A percentile compares a stretch with the other conserved stretches of the same genome.
Conservation (phyloP, 2,888 invertebrate genomes). For the Rotaria magnacalcarata region DNA sequence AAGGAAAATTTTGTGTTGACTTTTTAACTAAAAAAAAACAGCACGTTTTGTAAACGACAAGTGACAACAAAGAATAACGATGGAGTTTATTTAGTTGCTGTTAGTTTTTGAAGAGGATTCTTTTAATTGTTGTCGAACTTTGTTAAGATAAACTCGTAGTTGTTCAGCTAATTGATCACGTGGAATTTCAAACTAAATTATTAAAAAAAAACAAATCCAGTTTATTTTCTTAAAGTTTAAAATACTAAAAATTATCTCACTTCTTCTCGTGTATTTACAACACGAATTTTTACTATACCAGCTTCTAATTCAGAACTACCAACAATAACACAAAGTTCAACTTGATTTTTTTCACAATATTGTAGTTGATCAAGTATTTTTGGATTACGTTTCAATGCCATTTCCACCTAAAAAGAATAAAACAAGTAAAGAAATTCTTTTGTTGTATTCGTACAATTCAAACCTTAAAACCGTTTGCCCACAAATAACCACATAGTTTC, state of each 20-base stretch:
- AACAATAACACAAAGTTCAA: slow-evolving; percentile 82
- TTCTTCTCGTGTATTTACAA: slow-evolving; percentile 38
- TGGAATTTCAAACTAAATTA: background rate
- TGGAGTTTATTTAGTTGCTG: background rate
- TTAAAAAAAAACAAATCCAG: background rate
- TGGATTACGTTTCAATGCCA: slow-evolving; percentile 89
- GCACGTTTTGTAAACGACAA: background rate
- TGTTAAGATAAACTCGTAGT: background rate
- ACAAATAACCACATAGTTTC: slow-evolving; percentile 76
- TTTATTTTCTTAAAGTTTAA: background rate
- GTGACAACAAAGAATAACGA: background rate
- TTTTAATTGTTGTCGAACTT: background rate
- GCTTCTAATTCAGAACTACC: slow-evolving; percentile 85
- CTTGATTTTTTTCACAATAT: slow-evolving; percentile 85
- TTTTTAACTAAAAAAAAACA: background rate
- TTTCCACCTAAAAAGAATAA: slow-evolving; percentile 72
- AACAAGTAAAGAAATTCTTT: background rate
- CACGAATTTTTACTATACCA: slow-evolving; percentile 42
- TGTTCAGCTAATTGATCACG: background rate
- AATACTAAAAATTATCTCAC: background rate
- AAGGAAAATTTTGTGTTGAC: background rate
- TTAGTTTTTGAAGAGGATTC: background rate
- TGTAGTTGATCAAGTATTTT: slow-evolving; percentile 88
- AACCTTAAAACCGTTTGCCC: slow-evolving; percentile 82
- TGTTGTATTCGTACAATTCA: background rate